Percentiles rank a stretch among this genome's conserved stretches.
Evolutionary conservation across 2,888 invertebrate genomes (phyloP).

Genomic region (Caenorhabditis imperialis): DNA sequence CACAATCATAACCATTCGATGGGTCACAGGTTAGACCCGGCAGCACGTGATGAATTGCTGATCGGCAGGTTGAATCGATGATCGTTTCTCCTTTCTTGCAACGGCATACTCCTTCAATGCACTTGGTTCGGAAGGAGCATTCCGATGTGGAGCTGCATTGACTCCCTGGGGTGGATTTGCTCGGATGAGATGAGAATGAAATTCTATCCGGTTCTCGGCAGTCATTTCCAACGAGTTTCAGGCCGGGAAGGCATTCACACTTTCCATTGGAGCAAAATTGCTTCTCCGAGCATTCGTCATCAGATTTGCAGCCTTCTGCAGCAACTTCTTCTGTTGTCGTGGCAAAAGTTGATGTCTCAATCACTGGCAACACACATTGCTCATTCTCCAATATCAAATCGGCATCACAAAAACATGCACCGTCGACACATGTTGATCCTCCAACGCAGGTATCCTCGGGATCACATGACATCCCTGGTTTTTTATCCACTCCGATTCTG

Average conservation of each 20-base stretch:
- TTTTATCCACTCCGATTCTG: conserved; percentile 25
- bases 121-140: conserved; percentile 73
- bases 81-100: conserved; percentile 75
- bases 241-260: conserved; percentile 23
- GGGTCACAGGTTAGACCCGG: conserved; percentile 73
- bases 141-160: conserved; percentile 67
- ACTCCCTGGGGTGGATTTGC: conserved; percentile 63
- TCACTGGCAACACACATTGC: conserved; percentile 13
- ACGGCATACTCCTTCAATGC: conserved; percentile 74
- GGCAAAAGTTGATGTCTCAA: conserved; percentile 1
- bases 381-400: conserved; percentile 20
- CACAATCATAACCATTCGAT: conserved; percentile 72
- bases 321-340: conserved; percentile 9
- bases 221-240: conserved; percentile 9
- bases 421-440: conserved; percentile 64
- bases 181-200: conserved; percentile 20
- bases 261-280: conserved; percentile 57
- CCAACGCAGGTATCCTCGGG: conserved; percentile 61
- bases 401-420: conserved; percentile 64
- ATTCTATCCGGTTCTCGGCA: conserved; percentile 30
- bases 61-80: conserved; percentile 67
- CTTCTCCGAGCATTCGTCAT: conserved; percentile 66
- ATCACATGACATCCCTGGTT: conserved; percentile 61
- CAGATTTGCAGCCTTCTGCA: conserved; percentile 7
- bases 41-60: conserved; percentile 67